Evolutionary conservation across 2,888 invertebrate genomes (phyloP).

Genomic region (Drosophila subsilvestris): DNA sequence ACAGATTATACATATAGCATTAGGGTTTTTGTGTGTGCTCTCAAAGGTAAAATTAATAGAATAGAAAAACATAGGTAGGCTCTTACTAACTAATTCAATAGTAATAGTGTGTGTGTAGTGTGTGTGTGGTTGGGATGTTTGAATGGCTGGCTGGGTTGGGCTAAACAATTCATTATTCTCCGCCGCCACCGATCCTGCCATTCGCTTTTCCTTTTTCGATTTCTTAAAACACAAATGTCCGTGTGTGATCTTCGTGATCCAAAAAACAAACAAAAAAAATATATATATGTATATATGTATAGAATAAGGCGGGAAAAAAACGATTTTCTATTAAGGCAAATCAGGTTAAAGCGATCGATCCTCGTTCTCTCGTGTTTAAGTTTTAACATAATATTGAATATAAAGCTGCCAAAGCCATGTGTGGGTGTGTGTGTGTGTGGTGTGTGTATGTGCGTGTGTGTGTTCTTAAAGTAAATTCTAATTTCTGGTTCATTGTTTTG

Average conservation of each 20-base stretch:
- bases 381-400: slow-evolving; percentile 47
- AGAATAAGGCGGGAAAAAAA: slow-evolving; percentile 20
- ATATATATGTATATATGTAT: not conserved
- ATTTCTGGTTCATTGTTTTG: slow-evolving; percentile 27
- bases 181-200: not conserved
- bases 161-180: not conserved
- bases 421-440: slow-evolving; percentile 20
- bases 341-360: slow-evolving; percentile 51
- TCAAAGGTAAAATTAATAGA: slow-evolving; percentile 53
- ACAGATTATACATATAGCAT: not conserved
- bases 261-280: slow-evolving; percentile 20
- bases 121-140: slow-evolving; percentile 9
- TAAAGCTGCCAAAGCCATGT: slow-evolving; percentile 58
- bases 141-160: slow-evolving; percentile 7
- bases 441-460: slow-evolving; percentile 23
- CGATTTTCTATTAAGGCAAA: slow-evolving; percentile 74
- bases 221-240: slow-evolving; percentile 45
- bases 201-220: not conserved
- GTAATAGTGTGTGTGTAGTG: slow-evolving; percentile 10
- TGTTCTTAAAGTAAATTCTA: slow-evolving; percentile 40
- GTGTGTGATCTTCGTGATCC: slow-evolving; percentile 46
- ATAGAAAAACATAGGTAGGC: slow-evolving; percentile 35
- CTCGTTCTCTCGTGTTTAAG: slow-evolving; percentile 11
- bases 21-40: slow-evolving; percentile 9
- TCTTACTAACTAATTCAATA: slow-evolving; percentile 47